Evolutionary conservation across 53 echinoderm and acorn worm species (phyloP), one percentile per base, ranked within the genome.

Genomic region (Paracentrotus lividus): DNA sequence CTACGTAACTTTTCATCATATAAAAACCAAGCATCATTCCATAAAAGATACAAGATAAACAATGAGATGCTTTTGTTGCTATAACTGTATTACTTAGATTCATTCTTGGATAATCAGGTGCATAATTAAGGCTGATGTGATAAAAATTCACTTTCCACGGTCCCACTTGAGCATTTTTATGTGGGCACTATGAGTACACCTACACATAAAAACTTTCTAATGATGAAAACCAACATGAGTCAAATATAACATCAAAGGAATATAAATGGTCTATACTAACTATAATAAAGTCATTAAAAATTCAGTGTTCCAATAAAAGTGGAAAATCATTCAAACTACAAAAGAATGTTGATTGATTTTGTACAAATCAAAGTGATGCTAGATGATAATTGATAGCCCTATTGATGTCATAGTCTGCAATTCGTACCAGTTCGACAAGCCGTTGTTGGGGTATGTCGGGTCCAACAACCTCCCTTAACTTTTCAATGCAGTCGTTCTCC

Each of bases 321-420:
- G 72, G 72, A 40, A 51, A 67, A 38, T 72, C 14, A 12, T 72
- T 8, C 18, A 67, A 31, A 67, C 31, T 32, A 72, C 36, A 36
- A 38, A 18, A 69, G 64, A 69, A 69, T 38, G 16, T 72, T 40
- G 72, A 3, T 72, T 40, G 72, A 40, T 15, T 38, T 72, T 40
- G 18, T 20, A 72, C 5, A 36, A 23, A 31, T 87, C 89, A 89
- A 64, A 15, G 24, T 42, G 92, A 81, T 23, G 40, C 67, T 24
- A 93, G 93, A 93, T 94, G 94, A 66, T 95, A 95, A 78, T 97
- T 97, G 47, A 95, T 33, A 2, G 97, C 97, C 43, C 96, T 93
- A 75, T 97, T 97, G 42, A 97, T 96, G 75, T 97, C 96, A 85
- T 64, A 97, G 93, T 97, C 96, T 86, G 97, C 96, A 6, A 95